Base-by-base conservation (phyloP, 1,140 invertebrate species). In the Ceratina calcarata region DNA sequence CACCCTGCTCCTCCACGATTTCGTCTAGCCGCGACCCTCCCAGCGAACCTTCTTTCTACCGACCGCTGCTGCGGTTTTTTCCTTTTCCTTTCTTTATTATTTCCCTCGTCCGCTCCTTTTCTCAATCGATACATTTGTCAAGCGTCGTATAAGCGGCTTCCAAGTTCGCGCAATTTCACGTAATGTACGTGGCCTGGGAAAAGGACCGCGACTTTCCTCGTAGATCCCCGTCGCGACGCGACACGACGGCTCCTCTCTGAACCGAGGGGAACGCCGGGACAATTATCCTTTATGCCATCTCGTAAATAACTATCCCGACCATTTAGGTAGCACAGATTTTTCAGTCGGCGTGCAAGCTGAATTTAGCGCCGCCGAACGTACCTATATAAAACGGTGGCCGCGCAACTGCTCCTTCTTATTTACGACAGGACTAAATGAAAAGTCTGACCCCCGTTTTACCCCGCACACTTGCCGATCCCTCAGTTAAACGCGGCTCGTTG, bases 41-140 rank as follows among this genome's bases (percentile, higher is more conserved):
- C 15, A 27, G 15, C 18, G 22, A 57, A 7, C 24, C 22, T 13
- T 72, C 60, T 24, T 51, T 57, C 27, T 68, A 53, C 51, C 61
- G 58, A 58, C 57, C 69, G 70, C 64, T 3, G 15, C 67, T 24
- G 24, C 70, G 81, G 81, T 80, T 72, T 64, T 53, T 27, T n/a
- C 27, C n/a, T 3, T n/a, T 27, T 45, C 24, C 24, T 7, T 16
- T 7, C 27, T 18, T 55, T 64, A 53, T 66, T 60, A 74, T 22
- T 66, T 66, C 37, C 49, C 18, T 74, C 51, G 3, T 70, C 18
- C 53, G n/a, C n/a, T n/a, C 15, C 32, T 57, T 16, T 67, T 57
- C 64, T 81, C 82, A 66, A 79, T 86, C 83, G 80, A 86, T 86
- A 82, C 74, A 78, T 85, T 85, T 85, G 72, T 82, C 83, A 75